A percentile compares a stretch with the other conserved stretches of the same genome.
Conservation (phyloP, 1,140 invertebrate genomes). For the Hestina assimilis region DNA sequence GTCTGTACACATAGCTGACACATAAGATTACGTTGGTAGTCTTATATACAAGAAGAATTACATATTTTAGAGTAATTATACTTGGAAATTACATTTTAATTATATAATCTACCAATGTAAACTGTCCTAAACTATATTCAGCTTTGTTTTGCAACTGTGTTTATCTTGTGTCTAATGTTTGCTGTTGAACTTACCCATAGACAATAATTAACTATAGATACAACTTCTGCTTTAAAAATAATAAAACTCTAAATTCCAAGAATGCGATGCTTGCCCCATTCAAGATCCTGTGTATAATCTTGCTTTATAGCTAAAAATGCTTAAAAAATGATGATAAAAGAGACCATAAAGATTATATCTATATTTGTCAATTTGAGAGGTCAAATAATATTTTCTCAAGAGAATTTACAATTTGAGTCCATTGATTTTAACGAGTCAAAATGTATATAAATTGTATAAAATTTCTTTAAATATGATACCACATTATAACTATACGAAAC, state of each 20-base stretch:
- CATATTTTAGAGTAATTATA: no score
- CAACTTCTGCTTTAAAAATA: slow-evolving; percentile 26
- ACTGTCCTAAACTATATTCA: slow-evolving; percentile 26
- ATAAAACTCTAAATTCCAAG: slow-evolving; percentile 38
- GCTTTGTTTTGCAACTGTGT: slow-evolving; percentile 54
- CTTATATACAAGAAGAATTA: no score
- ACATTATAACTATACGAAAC: not conserved
- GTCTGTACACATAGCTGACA: slow-evolving; percentile 17
- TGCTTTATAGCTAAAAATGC: slow-evolving; percentile 14
- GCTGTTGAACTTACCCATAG: slow-evolving; percentile 7
- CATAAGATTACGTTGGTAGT: slow-evolving; percentile 4
- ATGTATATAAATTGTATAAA: no score
- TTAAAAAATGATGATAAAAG: not conserved
- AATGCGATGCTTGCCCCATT: slow-evolving; percentile 51
- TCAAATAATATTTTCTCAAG: no score
- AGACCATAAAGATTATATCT: no score
- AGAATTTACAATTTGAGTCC: no score
- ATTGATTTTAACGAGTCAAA: no score
- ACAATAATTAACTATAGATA: slow-evolving; percentile 17
- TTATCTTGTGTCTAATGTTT: slow-evolving; percentile 46
- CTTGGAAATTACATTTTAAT: no score
- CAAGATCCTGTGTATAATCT: slow-evolving; percentile 5
- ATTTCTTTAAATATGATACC: not conserved
- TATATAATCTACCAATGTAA: slow-evolving; percentile 20
- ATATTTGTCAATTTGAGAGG: no score